A percentile compares a stretch with the other conserved stretches of the same genome.
phyloP scores from a whole-genome alignment of 2,113 vertebrate genomes.

The Trinectes maculatus region DNA sequence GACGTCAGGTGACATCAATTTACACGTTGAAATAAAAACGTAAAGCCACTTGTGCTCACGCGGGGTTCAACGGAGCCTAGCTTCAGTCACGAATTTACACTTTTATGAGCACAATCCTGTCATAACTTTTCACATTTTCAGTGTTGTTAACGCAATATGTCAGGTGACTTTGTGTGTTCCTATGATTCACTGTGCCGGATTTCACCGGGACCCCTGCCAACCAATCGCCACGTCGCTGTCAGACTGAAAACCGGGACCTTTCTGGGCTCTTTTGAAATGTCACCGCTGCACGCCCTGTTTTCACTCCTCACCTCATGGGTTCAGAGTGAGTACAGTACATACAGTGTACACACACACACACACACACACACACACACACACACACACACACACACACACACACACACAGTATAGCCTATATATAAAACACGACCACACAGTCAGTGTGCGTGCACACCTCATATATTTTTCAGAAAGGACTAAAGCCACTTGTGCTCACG shows the following conservation, averaged over 20 bases:
- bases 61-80: conserved; percentile 1
- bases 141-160: not conserved
- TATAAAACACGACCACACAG: no score
- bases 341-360: no score
- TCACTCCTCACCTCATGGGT: not conserved
- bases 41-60: conserved; percentile 15
- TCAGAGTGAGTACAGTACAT: not conserved
- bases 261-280: conserved; percentile 11
- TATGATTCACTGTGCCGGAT: not conserved
- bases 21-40: no score
- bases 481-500: conserved; percentile 15
- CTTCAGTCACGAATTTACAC: conserved; percentile 1
- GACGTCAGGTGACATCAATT: no score
- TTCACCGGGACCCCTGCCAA: not conserved
- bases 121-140: conserved; percentile 3
- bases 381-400: no score
- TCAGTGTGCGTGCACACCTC: no score
- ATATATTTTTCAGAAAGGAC: no score
- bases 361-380: no score
- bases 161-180: not conserved
- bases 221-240: conserved; percentile 21
- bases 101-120: not conserved
- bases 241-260: conserved; percentile 3
- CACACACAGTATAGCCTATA: no score
- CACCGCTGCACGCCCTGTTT: not conserved